Conservation (phyloP, 37 sponge, comb jelly and placozoan genomes). For the Spongilla lacustris region DNA sequence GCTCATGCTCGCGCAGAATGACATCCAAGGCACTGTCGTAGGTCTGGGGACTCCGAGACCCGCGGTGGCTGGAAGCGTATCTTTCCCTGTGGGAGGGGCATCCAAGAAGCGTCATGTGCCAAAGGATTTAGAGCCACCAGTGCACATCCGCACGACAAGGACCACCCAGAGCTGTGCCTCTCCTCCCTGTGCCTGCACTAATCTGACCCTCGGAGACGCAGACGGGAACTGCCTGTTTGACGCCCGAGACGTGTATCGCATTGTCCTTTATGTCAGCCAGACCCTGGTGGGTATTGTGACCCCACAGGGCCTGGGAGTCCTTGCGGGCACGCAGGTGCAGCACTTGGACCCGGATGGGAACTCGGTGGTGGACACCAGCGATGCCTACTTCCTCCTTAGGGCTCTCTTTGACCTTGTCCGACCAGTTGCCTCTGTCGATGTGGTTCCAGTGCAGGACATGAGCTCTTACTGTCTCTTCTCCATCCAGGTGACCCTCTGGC, state of each 20-base stretch:
- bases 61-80: constrained; percentile 43
- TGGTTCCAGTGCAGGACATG: constrained; percentile 46
- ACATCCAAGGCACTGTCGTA: constrained; percentile 39
- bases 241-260: constrained; percentile 57
- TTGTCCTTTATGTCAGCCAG: constrained; percentile 52
- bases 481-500: constrained; percentile 34
- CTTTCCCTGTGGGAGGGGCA: not conserved
- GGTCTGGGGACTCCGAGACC: constrained; percentile 57
- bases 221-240: constrained; percentile 81
- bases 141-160: constrained; percentile 6
- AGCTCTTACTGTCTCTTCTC: constrained; percentile 49
- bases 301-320: constrained; percentile 27
- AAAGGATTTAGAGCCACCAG: not conserved
- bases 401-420: constrained; percentile 46
- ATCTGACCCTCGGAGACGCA: constrained; percentile 49
- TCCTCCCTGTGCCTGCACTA: constrained; percentile 40
- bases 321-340: not conserved
- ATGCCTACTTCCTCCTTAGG: constrained; percentile 65
- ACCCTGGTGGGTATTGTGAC: constrained; percentile 22
- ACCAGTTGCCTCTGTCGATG: constrained; percentile 37
- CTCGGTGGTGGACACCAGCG: constrained; percentile 52
- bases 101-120: not conserved
- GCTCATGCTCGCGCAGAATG: constrained; percentile 30
- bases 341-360: constrained; percentile 63
- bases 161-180: not conserved